These are phyloP conservation scores for Leptopilina boulardi DNA, from an alignment of 1,140 invertebrate species.

Conservation along the genomic window DNA sequence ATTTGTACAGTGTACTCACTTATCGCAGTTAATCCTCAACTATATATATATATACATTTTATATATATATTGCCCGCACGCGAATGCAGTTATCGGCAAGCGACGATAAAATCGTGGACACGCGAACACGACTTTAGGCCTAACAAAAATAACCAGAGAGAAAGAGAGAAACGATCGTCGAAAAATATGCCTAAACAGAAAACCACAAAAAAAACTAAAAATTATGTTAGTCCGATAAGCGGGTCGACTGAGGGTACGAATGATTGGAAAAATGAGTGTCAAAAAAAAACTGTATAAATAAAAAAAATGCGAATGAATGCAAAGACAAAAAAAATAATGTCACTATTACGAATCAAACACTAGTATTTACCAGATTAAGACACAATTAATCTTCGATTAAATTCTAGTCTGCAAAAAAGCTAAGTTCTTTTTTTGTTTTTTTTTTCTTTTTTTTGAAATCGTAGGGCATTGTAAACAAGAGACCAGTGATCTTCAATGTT, in stretches of 20 bases:
- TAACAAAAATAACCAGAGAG: slow-evolving; percentile 39
- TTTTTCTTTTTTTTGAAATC: slow-evolving; percentile 46
- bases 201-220: slow-evolving; percentile 49
- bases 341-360: slow-evolving; percentile 73
- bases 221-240: slow-evolving; percentile 40
- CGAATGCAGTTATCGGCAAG: slow-evolving; percentile 27
- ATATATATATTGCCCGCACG: neutral
- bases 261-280: slow-evolving; percentile 26
- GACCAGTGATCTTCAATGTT: slow-evolving; percentile 67
- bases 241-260: slow-evolving; percentile 45
- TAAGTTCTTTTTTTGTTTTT: slow-evolving; percentile 49
- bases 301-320: slow-evolving; percentile 48
- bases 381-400: slow-evolving; percentile 73
- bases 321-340: slow-evolving; percentile 58
- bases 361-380: slow-evolving; percentile 74
- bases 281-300: slow-evolving; percentile 36
- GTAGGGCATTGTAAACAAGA: slow-evolving; percentile 69
- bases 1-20: slow-evolving; percentile 73
- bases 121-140: slow-evolving; percentile 55
- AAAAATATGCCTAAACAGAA: slow-evolving; percentile 47
- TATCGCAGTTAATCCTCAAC: slow-evolving; percentile 71
- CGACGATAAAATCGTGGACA: slow-evolving; percentile 56
- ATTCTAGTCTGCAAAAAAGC: slow-evolving; percentile 71
- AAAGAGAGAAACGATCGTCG: slow-evolving; percentile 47
- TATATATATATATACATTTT: slow-evolving; percentile 45